Evolutionary conservation across 2,113 vertebrate species (phyloP).

Genomic region (Apus apus): DNA sequence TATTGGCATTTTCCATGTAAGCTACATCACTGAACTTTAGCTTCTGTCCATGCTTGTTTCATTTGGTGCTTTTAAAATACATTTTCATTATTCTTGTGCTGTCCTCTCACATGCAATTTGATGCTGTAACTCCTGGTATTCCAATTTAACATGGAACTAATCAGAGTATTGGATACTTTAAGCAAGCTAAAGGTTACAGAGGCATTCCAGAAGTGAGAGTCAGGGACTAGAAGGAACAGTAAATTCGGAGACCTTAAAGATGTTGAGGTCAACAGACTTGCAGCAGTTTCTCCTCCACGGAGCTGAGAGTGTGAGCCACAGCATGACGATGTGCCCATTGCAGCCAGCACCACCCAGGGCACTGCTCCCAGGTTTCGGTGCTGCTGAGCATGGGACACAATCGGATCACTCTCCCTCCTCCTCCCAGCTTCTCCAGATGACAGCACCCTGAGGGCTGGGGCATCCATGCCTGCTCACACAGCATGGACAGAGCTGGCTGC

Average conservation of each 20-base stretch:
- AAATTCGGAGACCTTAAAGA: neutral
- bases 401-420: accelerated
- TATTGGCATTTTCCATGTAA: neutral
- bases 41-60: neutral
- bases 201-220: neutral
- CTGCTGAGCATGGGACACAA: accelerated
- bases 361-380: accelerated
- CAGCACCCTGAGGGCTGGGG: neutral
- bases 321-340: accelerated
- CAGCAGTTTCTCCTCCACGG: neutral
- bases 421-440: neutral
- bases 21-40: neutral
- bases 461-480: neutral
- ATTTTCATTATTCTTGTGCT: accelerated
- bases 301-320: accelerated
- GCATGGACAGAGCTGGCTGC: neutral
- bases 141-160: neutral
- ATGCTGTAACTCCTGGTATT: neutral
- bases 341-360: neutral
- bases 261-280: neutral
- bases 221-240: neutral
- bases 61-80: neutral
- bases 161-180: neutral
- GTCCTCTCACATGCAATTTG: neutral
- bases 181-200: neutral